Conservation (phyloP, 2,113 vertebrate genomes). For the Centropristis striata region DNA sequence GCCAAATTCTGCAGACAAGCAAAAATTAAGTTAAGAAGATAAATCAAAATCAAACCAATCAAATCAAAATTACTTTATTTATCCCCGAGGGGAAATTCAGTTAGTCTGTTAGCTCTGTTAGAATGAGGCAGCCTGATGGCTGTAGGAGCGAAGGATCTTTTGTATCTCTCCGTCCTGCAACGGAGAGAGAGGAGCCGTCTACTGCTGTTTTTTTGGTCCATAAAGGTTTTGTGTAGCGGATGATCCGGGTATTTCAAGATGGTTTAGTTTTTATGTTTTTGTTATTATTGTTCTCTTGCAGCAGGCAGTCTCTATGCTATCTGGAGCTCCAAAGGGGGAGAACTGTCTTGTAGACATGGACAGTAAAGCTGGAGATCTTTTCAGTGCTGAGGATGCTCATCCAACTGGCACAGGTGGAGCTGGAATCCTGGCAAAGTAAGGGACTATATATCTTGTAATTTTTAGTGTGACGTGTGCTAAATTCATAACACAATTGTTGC, state of each 20-base stretch:
- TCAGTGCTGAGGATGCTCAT: constrained; percentile 75
- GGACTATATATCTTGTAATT: neutral
- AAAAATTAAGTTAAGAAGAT: too few species aligned
- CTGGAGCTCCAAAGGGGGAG: constrained; percentile 69
- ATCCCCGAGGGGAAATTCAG: too few species aligned
- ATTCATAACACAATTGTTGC: neutral
- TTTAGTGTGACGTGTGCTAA: neutral
- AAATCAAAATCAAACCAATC: too few species aligned
- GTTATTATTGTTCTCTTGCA: neutral
- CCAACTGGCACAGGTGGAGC: constrained; percentile 73
- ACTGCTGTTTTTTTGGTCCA: too few species aligned
- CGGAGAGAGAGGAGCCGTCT: too few species aligned
- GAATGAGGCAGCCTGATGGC: too few species aligned
- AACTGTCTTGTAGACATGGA: constrained; percentile 83
- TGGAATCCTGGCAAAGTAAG: constrained; percentile 79
- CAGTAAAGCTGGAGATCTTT: constrained; percentile 79
- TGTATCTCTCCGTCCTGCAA: too few species aligned
- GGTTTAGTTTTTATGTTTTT: neutral
- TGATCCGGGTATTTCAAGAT: too few species aligned
- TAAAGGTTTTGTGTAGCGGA: too few species aligned
- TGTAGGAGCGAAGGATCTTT: too few species aligned
- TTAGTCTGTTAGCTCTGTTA: too few species aligned
- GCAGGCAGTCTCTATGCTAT: constrained; percentile 60
- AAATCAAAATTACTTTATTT: too few species aligned
- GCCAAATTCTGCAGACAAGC: neutral